Evolutionary conservation across 2,888 invertebrate genomes (phyloP), one percentile per base, ranked within the genome.

Genomic region (Cerastis leucographa): DNA sequence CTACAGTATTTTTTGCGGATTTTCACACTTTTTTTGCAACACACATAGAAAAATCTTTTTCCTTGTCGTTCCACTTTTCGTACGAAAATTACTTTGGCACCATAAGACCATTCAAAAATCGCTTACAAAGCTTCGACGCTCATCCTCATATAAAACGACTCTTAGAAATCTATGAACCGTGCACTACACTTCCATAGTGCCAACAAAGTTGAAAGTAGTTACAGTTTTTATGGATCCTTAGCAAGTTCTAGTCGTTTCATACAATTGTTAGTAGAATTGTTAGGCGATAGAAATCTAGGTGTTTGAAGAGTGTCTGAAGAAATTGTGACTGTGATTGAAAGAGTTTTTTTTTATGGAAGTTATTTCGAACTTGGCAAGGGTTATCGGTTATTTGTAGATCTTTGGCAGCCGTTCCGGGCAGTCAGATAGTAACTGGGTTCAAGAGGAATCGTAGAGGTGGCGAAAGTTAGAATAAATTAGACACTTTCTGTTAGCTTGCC

Each of bases 131-230:
- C 35, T 35, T 56, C 56, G n/a, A n/a, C n/a, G 9, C n/a, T 29
- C 19, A 42, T 54, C 17, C 35, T 35, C 67, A 19, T n/a, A 71
- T 72, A 59, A 42, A 51, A 40, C 1, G 29, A 42, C 40, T 54
- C 66, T 74, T 61, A 72, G 66, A 54, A 54, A 25, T 84, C 78
- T 84, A 84, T 84, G 72, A 84, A 72, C 46, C 84, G 70, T 84
- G 46, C n/a, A 1, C 12, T 4, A 67, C 67, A 71, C 46, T 61
- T 29, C 5, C 65, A 81, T 78, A 78, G 69, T 35, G 71, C 67
- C 40, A 54, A 76, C 72, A 66, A 81, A 87, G 56, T 86, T 83
- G n/a, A 11, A 80, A 72, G 78, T 67, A 76, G 76, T 75, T 75
- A 51, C 61, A 74, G 81, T 73, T 76, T 85, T 83, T 82, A 86